phyloP scores from a whole-genome alignment of 2,113 vertebrate species.

The Asarcornis scutulata region DNA sequence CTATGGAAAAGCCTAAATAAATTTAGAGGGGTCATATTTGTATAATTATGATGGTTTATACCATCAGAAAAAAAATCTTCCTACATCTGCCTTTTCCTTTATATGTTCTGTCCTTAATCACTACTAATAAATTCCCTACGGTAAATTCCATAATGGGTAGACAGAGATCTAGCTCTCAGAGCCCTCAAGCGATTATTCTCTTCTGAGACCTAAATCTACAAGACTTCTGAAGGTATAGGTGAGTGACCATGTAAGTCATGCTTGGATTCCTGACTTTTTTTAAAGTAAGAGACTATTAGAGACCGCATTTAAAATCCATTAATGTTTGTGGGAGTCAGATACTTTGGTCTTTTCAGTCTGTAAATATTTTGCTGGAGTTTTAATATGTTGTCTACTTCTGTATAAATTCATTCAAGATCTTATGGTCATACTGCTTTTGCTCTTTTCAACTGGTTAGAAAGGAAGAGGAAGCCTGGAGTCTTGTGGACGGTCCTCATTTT shows the following conservation, averaged over 20 bases:
- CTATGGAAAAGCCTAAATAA: neutral
- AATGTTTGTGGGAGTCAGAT: neutral
- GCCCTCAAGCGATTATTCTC: neutral
- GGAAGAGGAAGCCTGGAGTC: neutral
- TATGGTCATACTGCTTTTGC: neutral
- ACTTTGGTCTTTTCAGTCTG: neutral
- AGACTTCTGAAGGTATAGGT: neutral
- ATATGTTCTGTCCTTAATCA: neutral
- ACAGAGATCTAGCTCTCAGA: neutral
- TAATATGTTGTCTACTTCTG: neutral
- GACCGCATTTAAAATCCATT: neutral
- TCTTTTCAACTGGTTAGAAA: neutral
- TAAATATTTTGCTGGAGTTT: neutral
- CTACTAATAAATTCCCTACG: neutral
- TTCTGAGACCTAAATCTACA: neutral
- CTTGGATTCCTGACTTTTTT: neutral
- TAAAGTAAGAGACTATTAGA: neutral
- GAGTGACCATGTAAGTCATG: neutral
- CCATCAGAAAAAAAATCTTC: neutral
- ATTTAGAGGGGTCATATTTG: neutral
- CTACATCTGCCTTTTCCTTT: neutral
- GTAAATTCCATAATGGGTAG: neutral
- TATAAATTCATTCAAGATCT: neutral
- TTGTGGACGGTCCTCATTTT: neutral
- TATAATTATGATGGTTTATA: neutral